These are phyloP conservation scores for Rapana venosa DNA, from an alignment of 2,888 invertebrate genomes.

Conservation along the genomic window DNA sequence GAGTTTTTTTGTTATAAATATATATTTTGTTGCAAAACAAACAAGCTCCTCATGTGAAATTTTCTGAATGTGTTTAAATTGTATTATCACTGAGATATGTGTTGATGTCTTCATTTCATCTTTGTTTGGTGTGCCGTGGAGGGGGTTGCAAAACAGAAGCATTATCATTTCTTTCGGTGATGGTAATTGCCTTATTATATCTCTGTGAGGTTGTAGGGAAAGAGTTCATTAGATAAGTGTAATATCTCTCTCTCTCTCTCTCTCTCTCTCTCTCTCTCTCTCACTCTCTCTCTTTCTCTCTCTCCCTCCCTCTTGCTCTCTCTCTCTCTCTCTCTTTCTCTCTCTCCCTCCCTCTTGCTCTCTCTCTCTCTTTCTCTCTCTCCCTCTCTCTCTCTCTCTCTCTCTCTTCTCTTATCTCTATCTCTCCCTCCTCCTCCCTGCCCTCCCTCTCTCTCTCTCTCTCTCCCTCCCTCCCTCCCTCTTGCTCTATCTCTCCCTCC, in stretches of 20 bases:
- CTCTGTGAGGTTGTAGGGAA: too few relatives aligned
- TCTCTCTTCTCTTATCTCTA: too few relatives aligned
- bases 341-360: neutral
- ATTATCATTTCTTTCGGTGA: neutral
- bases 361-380: neutral
- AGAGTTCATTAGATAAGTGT: neutral
- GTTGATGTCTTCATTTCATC: too few relatives aligned
- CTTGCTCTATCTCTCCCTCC: neutral
- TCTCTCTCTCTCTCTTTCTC: conserved; percentile 1
- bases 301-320: too few relatives aligned
- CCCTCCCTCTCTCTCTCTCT: neutral
- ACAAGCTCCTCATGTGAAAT: too few relatives aligned
- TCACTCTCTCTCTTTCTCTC: too few relatives aligned
- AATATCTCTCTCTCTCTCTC: neutral
- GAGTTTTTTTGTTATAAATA: too few relatives aligned
- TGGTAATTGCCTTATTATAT: neutral
- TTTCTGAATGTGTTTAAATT: too few relatives aligned
- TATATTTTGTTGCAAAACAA: too few relatives aligned
- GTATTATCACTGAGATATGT: too few relatives aligned
- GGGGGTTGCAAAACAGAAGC: too few relatives aligned
- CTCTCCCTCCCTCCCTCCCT: neutral
- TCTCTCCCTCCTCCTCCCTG: neutral
- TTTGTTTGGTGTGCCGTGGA: too few relatives aligned
- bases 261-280: neutral
- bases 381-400: neutral